These are phyloP conservation scores for Chrysocyon brachyurus DNA, from an alignment of 2,797 vertebrate species.

Conservation along the genomic window DNA sequence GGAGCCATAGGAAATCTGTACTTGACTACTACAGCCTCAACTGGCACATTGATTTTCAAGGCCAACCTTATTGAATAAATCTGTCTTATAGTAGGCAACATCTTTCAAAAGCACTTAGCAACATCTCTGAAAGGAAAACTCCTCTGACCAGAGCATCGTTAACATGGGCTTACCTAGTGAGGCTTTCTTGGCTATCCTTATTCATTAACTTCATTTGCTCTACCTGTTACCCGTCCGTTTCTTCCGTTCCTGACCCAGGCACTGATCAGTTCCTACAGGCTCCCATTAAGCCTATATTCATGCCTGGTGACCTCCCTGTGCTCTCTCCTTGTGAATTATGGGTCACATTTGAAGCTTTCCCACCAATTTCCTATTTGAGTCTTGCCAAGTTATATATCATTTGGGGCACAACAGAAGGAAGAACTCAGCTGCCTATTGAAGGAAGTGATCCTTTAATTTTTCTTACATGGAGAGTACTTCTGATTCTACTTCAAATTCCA, in stretches of 20 bases:
- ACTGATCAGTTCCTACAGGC: too few relatives aligned
- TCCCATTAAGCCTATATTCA: not conserved
- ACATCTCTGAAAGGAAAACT: not conserved
- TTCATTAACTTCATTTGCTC: too few relatives aligned
- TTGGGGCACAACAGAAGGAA: not conserved
- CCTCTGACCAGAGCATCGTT: not conserved
- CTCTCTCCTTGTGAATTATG: not conserved
- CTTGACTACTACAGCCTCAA: not conserved
- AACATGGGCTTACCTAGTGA: too few relatives aligned
- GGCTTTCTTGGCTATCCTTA: too few relatives aligned
- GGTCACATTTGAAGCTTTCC: not conserved
- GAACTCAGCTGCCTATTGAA: not conserved
- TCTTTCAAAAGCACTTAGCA: not conserved
- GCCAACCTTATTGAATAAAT: not conserved
- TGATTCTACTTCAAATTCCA: constrained; percentile 33
- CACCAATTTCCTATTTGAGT: not conserved
- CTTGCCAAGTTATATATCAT: not conserved
- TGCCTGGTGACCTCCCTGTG: rapidly evolving
- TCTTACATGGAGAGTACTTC: not conserved
- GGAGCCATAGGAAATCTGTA: too few relatives aligned
- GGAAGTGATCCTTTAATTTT: not conserved
- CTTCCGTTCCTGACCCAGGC: not conserved
- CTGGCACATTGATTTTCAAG: not conserved
- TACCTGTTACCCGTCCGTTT: not conserved
- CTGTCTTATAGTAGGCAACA: not conserved